Conservation (phyloP, 2,888 invertebrate species). For the Tribolium freemani region DNA sequence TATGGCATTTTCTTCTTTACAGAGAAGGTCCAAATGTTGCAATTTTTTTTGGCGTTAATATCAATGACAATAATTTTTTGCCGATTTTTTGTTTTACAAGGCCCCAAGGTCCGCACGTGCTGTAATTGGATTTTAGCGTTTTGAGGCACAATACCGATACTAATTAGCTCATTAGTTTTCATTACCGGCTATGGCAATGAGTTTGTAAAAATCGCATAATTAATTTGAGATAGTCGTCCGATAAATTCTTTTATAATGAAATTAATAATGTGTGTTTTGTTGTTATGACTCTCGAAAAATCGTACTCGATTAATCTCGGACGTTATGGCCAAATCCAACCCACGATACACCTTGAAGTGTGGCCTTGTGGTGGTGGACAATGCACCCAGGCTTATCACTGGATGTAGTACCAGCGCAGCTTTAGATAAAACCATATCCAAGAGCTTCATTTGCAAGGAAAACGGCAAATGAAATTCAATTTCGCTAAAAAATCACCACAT, state of each 20-base stretch:
- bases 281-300: constrained; percentile 37
- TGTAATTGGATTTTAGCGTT: constrained; percentile 33
- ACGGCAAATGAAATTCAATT: too few relatives aligned
- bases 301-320: constrained; percentile 29
- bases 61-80: too few relatives aligned
- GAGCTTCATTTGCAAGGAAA: too few relatives aligned
- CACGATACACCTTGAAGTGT: constrained; percentile 23
- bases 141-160: constrained; percentile 28
- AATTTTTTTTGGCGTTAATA: too few relatives aligned
- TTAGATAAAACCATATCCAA: constrained; percentile 9
- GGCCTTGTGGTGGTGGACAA: constrained; percentile 16
- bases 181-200: constrained; percentile 38
- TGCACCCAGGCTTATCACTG: constrained; percentile 19
- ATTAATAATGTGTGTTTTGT: constrained; percentile 40
- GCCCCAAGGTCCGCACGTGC: too few relatives aligned
- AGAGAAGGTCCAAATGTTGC: too few relatives aligned
- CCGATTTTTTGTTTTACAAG: too few relatives aligned
- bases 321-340: constrained; percentile 27
- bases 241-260: constrained; percentile 36
- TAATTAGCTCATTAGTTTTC: constrained; percentile 40
- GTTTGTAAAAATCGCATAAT: constrained; percentile 39
- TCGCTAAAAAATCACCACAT: too few relatives aligned
- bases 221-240: constrained; percentile 39
- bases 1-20: too few relatives aligned
- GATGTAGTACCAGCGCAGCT: background rate